A percentile compares a stretch with the other conserved stretches of the same genome.
Evolutionary conservation across 2,113 vertebrate species (phyloP).

Genomic region (Gallinago paraguaiae): DNA sequence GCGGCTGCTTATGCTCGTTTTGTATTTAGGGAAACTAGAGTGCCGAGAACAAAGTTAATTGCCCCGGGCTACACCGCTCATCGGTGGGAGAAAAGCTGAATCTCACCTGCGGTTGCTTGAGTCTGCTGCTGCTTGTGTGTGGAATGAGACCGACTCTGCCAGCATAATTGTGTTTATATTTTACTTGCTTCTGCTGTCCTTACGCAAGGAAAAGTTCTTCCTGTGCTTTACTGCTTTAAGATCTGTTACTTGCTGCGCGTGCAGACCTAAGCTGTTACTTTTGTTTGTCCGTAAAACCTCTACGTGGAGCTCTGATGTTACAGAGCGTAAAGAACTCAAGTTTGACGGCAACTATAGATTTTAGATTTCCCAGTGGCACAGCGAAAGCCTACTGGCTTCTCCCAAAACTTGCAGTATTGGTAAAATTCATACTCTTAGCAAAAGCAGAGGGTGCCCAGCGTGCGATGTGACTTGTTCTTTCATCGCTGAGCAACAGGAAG

Average conservation of each 20-base stretch:
- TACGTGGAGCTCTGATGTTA: neutral
- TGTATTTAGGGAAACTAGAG: neutral
- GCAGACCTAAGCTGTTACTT: neutral
- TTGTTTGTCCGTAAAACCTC: neutral
- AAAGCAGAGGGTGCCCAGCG: neutral
- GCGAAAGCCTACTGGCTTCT: neutral
- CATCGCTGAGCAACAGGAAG: neutral
- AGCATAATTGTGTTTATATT: neutral
- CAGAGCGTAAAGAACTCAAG: neutral
- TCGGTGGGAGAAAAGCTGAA: neutral
- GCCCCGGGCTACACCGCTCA: neutral
- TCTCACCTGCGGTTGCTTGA: neutral
- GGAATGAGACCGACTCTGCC: neutral
- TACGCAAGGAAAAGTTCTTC: fast-evolving
- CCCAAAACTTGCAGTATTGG: neutral
- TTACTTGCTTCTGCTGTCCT: neutral
- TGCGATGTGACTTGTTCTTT: neutral
- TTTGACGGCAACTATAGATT: neutral
- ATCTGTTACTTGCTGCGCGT: fast-evolving
- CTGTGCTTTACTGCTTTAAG: neutral
- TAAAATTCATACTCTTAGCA: neutral
- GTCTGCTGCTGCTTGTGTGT: neutral
- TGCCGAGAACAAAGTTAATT: neutral
- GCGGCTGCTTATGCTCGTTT: fast-evolving
- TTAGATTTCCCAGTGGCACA: neutral